These are phyloP conservation scores for Aricia artaxerxes DNA, from an alignment of 2,888 invertebrate species.

Conservation along the genomic window DNA sequence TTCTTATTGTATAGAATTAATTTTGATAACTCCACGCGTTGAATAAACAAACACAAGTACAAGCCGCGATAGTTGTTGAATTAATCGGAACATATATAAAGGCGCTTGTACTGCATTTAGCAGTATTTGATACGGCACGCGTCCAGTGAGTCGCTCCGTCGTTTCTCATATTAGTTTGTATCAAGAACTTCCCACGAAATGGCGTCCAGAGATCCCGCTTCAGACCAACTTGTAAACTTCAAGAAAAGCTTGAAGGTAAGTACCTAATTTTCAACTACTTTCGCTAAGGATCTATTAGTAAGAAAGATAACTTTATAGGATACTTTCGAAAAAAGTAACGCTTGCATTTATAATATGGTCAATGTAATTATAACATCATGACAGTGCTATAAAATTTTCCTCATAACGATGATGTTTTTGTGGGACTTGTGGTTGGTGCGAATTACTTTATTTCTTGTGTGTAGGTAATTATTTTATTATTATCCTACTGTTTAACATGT, in stretches of 20 bases:
- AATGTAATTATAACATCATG: background rate
- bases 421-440: background rate
- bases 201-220: conserved; percentile 81
- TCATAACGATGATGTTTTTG: background rate
- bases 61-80: conserved; percentile 60
- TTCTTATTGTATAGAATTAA: background rate
- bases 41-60: conserved; percentile 10
- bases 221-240: conserved; percentile 83
- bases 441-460: background rate
- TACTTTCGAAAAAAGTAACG: conserved; percentile 1
- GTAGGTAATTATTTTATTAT: background rate
- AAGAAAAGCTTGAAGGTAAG: conserved; percentile 82
- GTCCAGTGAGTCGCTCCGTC: conserved; percentile 61
- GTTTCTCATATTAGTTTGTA: conserved; percentile 27
- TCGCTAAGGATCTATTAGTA: background rate
- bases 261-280: conserved; percentile 33
- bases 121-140: conserved; percentile 62
- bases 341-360: background rate
- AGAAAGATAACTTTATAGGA: background rate
- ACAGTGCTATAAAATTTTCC: background rate
- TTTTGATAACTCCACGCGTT: background rate
- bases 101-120: conserved; percentile 43
- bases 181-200: conserved; percentile 47
- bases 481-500: background rate
- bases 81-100: conserved; percentile 63